These are phyloP conservation scores for Pangasius larnaudii DNA, from an alignment of 2,797 vertebrate genomes.

Conservation along the genomic window DNA sequence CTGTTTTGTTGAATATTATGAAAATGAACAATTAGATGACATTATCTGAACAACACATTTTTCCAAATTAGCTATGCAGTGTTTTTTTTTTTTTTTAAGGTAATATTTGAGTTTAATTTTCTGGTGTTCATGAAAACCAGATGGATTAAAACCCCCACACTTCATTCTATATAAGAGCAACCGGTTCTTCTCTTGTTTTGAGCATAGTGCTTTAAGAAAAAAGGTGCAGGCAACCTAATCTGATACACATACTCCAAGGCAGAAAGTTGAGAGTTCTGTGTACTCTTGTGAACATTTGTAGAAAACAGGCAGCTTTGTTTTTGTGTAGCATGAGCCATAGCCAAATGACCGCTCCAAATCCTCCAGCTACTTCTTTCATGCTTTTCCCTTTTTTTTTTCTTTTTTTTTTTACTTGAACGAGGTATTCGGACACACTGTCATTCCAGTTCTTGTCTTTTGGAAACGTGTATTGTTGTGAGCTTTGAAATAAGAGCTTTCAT, in stretches of 20 bases:
- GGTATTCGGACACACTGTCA: neutral
- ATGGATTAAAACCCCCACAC: neutral
- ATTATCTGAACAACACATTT: neutral
- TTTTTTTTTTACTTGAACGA: neutral
- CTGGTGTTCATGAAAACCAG: neutral
- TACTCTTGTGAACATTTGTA: constrained; percentile 37
- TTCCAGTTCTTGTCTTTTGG: constrained; percentile 3
- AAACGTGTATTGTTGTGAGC: neutral
- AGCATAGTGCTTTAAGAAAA: neutral
- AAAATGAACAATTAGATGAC: neutral
- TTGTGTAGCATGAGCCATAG: constrained; percentile 15
- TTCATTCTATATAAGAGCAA: neutral
- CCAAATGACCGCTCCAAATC: constrained; percentile 18
- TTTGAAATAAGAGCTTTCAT: constrained; percentile 13
- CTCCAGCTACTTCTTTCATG: neutral
- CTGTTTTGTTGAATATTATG: neutral
- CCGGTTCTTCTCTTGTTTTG: neutral
- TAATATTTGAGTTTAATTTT: neutral
- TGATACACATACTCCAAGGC: neutral
- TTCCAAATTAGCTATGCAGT: neutral
- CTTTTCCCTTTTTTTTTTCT: neutral
- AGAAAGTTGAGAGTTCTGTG: constrained; percentile 52
- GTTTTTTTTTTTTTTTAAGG: neutral
- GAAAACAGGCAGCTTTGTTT: constrained; percentile 50
- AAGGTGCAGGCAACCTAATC: neutral